Evolutionary conservation across 2,797 vertebrate species (phyloP), one percentile per base, ranked within the genome.

Genomic region (Lacerta bilineata): DNA sequence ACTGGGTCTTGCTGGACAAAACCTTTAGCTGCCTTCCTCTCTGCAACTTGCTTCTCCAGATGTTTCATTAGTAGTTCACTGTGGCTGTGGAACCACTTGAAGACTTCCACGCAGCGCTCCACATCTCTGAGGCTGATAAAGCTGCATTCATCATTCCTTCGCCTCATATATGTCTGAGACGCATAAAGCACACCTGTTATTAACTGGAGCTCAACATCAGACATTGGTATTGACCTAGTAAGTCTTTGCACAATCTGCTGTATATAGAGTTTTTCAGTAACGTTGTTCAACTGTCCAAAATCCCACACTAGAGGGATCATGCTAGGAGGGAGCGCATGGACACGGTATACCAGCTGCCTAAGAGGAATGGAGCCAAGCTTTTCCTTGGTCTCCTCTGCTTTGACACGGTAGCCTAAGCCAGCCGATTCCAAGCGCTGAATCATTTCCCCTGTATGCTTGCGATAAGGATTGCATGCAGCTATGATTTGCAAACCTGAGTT

Each of bases 301-400:
- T 99, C 99, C 99, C 99, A 99, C 36, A 99, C 98, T 77, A 99
- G 94, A 0, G 98, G 98, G 85, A 98, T 97, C 97, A 99, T 98
- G 96, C 99, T 99, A 11, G 98, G 98, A 0, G 99, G 99, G 82
- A 99, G 97, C 0, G 98, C 98, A 0, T 99, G 98, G 74, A 99
- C 99, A 1, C 99, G 97, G 91, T 99, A 99, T 29, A 99, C 99
- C 1, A 99, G 97, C 95, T 99, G 99, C 1, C 99, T 96, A 74
- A 99, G 97, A 0, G 99, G 99, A 91, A 98, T 97, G 29, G 98
- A 98, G 0, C 99, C 99, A 69, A 99, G 98, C 89, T 97, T 98
- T 69, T 99, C 98, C 3, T 97, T 96, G 0, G 98, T 98, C 87
- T 99, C 98, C 23, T 98, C 98, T 2, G 98, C 98, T 36, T 96